Percentiles rank a stretch among this genome's conserved stretches.
phyloP scores from a whole-genome alignment of 2,113 vertebrate genomes.

The Choloepus hoffmanni region DNA sequence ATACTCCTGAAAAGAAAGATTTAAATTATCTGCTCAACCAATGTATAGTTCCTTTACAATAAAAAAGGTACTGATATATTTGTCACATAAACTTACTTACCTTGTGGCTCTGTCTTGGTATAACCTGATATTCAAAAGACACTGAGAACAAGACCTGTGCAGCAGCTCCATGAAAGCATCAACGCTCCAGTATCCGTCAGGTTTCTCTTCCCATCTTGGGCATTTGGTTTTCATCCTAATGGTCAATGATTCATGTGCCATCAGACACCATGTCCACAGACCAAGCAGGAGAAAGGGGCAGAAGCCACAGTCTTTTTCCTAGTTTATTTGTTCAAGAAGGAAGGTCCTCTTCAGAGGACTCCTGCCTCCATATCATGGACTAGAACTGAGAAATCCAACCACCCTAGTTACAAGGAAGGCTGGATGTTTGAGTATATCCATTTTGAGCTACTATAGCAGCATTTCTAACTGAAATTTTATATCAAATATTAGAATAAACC shows the following conservation, averaged over 20 bases:
- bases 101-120: not conserved
- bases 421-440: not conserved
- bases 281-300: not conserved
- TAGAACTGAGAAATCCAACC: not conserved
- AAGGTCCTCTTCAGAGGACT: not conserved
- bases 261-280: not conserved
- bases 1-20: not conserved
- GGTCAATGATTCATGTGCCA: not conserved
- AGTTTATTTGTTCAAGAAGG: not conserved
- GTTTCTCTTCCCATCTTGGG: not conserved
- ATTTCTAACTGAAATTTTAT: not conserved
- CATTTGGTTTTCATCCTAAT: not conserved
- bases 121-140: not conserved
- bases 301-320: not conserved
- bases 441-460: not conserved
- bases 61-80: not conserved
- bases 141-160: not conserved
- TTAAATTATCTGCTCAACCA: not conserved
- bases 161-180: not conserved
- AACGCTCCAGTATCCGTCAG: not conserved
- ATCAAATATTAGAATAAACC: not conserved
- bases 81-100: not conserved
- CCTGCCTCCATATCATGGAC: not conserved
- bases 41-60: not conserved
- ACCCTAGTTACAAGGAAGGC: rapidly evolving